Evolutionary conservation across 2,888 invertebrate species (phyloP).

Genomic region (Polymixis flavicincta): DNA sequence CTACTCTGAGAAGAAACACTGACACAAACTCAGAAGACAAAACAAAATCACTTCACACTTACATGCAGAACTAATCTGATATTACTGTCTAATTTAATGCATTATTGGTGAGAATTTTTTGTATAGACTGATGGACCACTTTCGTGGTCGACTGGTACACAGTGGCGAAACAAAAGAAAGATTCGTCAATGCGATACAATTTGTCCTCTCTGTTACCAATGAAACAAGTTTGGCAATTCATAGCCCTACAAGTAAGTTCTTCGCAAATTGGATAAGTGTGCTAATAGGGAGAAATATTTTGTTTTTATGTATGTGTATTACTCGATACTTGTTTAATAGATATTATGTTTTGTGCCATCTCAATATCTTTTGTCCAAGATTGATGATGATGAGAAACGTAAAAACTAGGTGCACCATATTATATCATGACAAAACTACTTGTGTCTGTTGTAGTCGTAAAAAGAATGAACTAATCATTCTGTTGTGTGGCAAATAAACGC

Average conservation of each 20-base stretch:
- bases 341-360: background rate
- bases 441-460: conserved; percentile 29
- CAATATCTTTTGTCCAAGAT: background rate
- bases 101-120: background rate
- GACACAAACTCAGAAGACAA: background rate
- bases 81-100: background rate
- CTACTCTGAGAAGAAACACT: background rate
- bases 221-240: conserved; percentile 1
- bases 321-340: conserved; percentile 1
- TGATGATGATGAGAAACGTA: background rate
- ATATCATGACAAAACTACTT: background rate
- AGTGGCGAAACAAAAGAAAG: conserved; percentile 7
- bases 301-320: background rate
- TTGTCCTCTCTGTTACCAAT: background rate
- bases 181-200: background rate
- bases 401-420: conserved; percentile 24
- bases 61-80: background rate
- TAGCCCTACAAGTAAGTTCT: background rate
- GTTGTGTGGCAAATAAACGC: conserved; percentile 40
- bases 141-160: conserved; percentile 11
- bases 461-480: background rate
- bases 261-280: conserved; percentile 12
- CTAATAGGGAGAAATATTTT: background rate
- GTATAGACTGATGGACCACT: background rate
- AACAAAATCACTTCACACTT: background rate